These are phyloP conservation scores for Drosophila erecta DNA, from an alignment of 1,140 invertebrate genomes.

Conservation along the genomic window DNA sequence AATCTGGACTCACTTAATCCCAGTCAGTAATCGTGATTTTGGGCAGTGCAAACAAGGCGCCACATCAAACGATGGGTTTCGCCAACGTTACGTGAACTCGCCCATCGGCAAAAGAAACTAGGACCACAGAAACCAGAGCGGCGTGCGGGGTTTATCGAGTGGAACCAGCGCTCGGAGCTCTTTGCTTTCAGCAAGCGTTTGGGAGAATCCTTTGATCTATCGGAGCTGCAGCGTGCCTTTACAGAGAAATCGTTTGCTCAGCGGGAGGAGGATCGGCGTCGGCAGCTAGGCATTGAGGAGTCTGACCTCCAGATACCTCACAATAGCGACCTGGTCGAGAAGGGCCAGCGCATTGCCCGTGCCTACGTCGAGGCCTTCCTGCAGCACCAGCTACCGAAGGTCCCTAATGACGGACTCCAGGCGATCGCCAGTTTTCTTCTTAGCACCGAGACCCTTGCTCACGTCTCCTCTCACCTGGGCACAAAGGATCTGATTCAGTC, in stretches of 20 bases:
- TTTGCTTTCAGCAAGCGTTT: constrained; percentile 94
- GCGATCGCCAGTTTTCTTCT: constrained; percentile 88
- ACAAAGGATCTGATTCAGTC: constrained; percentile 92
- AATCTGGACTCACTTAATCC: background rate
- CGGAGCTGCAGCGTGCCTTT: constrained; percentile 90
- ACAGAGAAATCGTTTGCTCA: constrained; percentile 92
- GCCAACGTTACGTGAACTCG: constrained; percentile 85
- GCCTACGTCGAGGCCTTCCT: constrained; percentile 86
- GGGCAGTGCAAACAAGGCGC: constrained; percentile 56
- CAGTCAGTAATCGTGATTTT: constrained; percentile 27
- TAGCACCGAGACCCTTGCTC: constrained; percentile 88
- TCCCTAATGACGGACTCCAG: constrained; percentile 89
- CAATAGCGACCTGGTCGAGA: constrained; percentile 88
- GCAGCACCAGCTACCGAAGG: constrained; percentile 87
- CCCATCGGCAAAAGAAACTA: constrained; percentile 67
- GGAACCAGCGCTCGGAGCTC: constrained; percentile 95
- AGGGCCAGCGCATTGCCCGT: constrained; percentile 88
- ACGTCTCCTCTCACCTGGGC: constrained; percentile 91
- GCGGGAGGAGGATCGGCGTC: constrained; percentile 88
- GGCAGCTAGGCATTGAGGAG: constrained; percentile 89
- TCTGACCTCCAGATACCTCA: constrained; percentile 87
- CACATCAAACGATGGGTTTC: constrained; percentile 86
- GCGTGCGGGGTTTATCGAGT: constrained; percentile 89
- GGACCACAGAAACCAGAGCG: constrained; percentile 72
- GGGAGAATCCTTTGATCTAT: constrained; percentile 92